Percentiles rank a stretch among this genome's conserved stretches.
These are phyloP conservation scores for Plestiodon gilberti DNA, from an alignment of 2,113 vertebrate species.

Conservation along the genomic window DNA sequence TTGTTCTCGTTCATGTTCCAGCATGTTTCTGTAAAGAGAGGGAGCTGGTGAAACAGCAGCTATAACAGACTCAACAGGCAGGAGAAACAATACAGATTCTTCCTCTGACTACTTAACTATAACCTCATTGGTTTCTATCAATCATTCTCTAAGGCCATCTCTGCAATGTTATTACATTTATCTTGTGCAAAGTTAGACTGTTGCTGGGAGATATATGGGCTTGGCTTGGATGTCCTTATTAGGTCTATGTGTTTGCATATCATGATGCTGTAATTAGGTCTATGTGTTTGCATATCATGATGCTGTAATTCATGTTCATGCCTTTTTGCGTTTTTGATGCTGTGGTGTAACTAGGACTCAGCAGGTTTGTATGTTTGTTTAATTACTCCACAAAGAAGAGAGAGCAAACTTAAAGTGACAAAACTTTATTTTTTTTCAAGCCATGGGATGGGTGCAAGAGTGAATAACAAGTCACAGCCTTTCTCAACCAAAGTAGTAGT, in stretches of 20 bases:
- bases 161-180: not conserved
- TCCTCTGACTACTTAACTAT: not conserved
- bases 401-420: not conserved
- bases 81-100: not conserved
- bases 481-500: too few species aligned
- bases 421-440: not conserved
- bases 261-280: not conserved
- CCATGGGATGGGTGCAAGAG: not conserved
- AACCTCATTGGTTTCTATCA: not conserved
- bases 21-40: constrained; percentile 6
- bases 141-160: not conserved
- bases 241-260: not conserved
- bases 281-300: not conserved
- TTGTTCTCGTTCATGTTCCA: not conserved
- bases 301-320: not conserved
- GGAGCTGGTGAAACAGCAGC: not conserved
- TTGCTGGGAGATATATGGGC: not conserved
- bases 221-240: not conserved
- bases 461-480: not conserved
- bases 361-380: not conserved
- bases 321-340: not conserved
- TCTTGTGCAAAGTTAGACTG: not conserved
- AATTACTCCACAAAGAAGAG: not conserved
- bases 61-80: not conserved
- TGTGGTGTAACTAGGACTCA: not conserved